Base-by-base conservation (phyloP, 2,888 invertebrate genomes). In the Dryococelus australis region DNA sequence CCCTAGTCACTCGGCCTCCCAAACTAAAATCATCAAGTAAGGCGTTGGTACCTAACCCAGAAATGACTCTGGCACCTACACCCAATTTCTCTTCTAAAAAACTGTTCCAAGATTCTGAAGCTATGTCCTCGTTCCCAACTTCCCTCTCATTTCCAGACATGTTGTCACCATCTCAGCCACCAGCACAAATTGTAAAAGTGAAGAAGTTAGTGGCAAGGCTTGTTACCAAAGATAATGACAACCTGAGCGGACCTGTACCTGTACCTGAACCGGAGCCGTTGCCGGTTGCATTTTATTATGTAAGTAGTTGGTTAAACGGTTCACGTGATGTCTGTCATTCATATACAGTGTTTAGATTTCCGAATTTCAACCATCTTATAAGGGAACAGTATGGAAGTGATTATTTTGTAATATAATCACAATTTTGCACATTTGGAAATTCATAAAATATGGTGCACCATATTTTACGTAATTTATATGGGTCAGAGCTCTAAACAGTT, bases 1-100 rank as follows among this genome's bases (percentile, higher is more conserved):
- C 97, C 43, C 92, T 97, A 88, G 96, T 97, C 78, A 97, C 97
- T 8, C 94, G 97, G 89, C 97, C 97, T 86, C 96, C 96, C 3
- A 97, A 97, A 91, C 95, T 94, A 88, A 96, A 96, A 92, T 93
- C 92, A 91, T 91, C 90, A 92, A 91, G 88, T 88, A 89, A 88
- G 89, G 51, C 87, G 85, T 81, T 85, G n/a, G 53, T 86, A 79
- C 87, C 85, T 43, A 87, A 86, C 85, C 80, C 65, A 85, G 87
- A 87, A 47, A 35, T 84, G 4, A 47, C 87, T 28, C 65, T 65
- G 65, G 65, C n/a, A n/a, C 65, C 65, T 65, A n/a, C 65, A 65
- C 65, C 65, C 65, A 65, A 65, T 65, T 20, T 65, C 65, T 65
- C 65, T 65, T 65, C 65, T 65, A 65, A 65, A 65, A 65, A 65